Percentiles rank a stretch among this genome's conserved stretches.
Conservation (phyloP, 2,888 invertebrate genomes). For the Acrocyrtus sp. region DNA sequence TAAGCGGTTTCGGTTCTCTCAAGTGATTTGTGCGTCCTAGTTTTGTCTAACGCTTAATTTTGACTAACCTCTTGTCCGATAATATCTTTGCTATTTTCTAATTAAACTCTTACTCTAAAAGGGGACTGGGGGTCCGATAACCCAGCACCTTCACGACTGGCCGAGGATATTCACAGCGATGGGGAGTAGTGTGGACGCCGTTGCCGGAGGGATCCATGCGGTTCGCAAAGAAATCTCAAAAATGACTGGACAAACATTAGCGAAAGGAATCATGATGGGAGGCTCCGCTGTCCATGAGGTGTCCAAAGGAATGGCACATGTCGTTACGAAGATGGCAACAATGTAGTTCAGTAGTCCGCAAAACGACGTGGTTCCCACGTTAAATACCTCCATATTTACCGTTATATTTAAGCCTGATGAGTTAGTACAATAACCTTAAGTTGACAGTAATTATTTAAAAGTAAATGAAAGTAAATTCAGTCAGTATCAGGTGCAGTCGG, state of each 20-base stretch:
- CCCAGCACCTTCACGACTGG: constrained; percentile 29
- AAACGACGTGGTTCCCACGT: neutral
- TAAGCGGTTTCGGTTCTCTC: too few relatives aligned
- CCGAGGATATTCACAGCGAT: constrained; percentile 39
- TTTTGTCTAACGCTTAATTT: too few relatives aligned
- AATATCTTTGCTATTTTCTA: neutral
- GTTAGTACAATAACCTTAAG: constrained; percentile 28
- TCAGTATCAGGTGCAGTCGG: neutral
- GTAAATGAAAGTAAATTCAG: neutral
- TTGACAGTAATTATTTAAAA: neutral
- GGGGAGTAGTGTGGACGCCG: constrained; percentile 32
- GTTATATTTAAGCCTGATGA: constrained; percentile 9
- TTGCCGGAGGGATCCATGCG: constrained; percentile 37
- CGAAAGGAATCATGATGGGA: constrained; percentile 38
- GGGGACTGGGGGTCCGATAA: constrained; percentile 6
- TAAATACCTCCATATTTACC: neutral
- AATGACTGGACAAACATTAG: constrained; percentile 30
- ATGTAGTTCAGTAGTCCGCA: constrained; percentile 4
- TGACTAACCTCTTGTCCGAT: too few relatives aligned
- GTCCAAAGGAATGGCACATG: constrained; percentile 36
- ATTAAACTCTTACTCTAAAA: neutral
- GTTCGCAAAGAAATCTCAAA: constrained; percentile 39
- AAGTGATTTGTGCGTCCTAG: too few relatives aligned
- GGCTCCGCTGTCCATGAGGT: constrained; percentile 35
- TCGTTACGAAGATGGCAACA: constrained; percentile 29